Conservation (phyloP, 2,797 vertebrate species). For the Erpetoichthys calabaricus region DNA sequence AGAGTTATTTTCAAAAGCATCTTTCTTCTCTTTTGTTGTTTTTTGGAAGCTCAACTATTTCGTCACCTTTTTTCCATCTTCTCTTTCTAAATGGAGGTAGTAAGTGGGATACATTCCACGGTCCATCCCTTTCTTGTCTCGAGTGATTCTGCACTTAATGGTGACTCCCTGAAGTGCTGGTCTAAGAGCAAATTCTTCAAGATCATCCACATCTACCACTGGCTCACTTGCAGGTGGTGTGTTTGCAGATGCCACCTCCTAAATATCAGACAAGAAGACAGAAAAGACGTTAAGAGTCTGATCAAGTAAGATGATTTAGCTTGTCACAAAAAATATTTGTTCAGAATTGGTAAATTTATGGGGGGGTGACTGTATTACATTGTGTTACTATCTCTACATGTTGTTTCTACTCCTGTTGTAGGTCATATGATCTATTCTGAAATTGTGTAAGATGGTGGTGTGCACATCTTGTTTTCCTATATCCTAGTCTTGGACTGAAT, state of each 20-base stretch:
- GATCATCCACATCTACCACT: conserved; percentile 66
- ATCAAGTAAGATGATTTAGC: too few relatives aligned
- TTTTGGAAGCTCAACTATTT: background rate
- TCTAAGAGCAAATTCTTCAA: conserved; percentile 83
- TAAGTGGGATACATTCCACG: conserved; percentile 97
- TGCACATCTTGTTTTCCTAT: too few relatives aligned
- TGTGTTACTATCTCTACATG: too few relatives aligned
- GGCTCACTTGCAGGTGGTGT: conserved; percentile 69
- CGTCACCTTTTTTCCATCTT: conserved; percentile 93
- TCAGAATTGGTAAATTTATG: too few relatives aligned
- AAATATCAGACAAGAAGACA: conserved; percentile 10
- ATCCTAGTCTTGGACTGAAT: too few relatives aligned
- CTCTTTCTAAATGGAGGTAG: conserved; percentile 92
- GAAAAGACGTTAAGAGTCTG: background rate
- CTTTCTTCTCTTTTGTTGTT: too few relatives aligned
- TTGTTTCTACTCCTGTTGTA: too few relatives aligned
- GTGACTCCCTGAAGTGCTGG: conserved; percentile 84
- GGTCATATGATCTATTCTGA: too few relatives aligned
- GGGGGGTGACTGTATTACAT: too few relatives aligned
- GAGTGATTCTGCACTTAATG: conserved; percentile 90
- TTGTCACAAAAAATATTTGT: too few relatives aligned
- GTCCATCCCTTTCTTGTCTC: conserved; percentile 98
- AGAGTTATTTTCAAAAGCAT: too few relatives aligned
- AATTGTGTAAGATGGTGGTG: too few relatives aligned
- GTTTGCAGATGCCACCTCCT: conserved; percentile 85